These are phyloP conservation scores for Halcyon leucocephala DNA, from an alignment of 2,797 vertebrate species.

Conservation along the genomic window DNA sequence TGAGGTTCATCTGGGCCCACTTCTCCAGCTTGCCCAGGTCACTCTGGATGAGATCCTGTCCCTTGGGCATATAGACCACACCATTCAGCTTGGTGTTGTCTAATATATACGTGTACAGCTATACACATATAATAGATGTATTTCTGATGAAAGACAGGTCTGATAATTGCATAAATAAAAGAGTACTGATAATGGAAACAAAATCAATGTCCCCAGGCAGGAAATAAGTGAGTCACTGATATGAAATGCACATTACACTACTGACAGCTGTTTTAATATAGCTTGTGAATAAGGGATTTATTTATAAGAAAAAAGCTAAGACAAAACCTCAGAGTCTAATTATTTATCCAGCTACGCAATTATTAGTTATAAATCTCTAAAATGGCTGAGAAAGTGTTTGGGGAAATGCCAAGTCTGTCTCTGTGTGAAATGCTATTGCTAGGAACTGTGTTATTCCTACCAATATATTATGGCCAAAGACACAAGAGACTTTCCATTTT, in stretches of 20 bases:
- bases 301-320: constrained; percentile 44
- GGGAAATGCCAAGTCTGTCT: constrained; percentile 37
- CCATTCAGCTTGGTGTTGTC: too few species aligned
- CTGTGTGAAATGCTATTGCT: constrained; percentile 26
- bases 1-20: too few species aligned
- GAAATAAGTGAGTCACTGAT: not conserved
- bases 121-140: not conserved
- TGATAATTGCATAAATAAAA: constrained; percentile 2
- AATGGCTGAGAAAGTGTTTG: constrained; percentile 43
- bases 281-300: constrained; percentile 45
- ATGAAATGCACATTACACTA: not conserved
- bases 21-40: too few species aligned
- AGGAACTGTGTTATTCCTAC: constrained; percentile 16
- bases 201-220: not conserved
- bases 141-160: constrained; percentile 20
- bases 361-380: constrained; percentile 49
- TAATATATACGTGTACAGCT: not conserved
- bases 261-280: constrained; percentile 11
- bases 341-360: constrained; percentile 44
- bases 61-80: too few species aligned
- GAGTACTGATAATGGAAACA: not conserved
- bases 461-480: constrained; percentile 31
- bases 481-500: constrained; percentile 50
- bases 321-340: constrained; percentile 39
- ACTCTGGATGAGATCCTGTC: too few species aligned